Evolutionary conservation across 2,888 invertebrate species (phyloP).

Genomic region (Hipparchia sbordonii): DNA sequence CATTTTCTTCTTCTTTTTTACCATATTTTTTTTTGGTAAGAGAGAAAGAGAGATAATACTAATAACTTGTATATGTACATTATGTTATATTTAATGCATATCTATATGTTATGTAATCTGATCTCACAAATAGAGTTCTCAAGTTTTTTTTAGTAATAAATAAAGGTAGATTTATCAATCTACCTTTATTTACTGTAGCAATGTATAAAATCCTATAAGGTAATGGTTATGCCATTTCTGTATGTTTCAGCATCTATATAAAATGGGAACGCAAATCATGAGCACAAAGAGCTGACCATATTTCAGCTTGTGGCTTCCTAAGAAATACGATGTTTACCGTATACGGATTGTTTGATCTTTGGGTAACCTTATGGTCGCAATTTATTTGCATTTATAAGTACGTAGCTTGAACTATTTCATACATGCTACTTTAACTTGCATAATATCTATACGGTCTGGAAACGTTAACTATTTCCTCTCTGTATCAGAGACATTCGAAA

Average conservation of each 20-base stretch:
- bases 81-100: too few species aligned
- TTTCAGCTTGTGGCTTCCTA: conserved; percentile 47
- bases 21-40: too few species aligned
- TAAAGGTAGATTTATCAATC: background rate
- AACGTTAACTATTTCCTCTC: background rate
- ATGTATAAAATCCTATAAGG: conserved; percentile 9
- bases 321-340: conserved; percentile 46
- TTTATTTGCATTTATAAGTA: conserved; percentile 36
- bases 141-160: background rate
- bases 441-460: background rate
- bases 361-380: conserved; percentile 36
- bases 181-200: too few species aligned
- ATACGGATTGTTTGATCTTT: conserved; percentile 44
- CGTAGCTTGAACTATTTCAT: conserved; percentile 13
- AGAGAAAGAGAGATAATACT: too few species aligned
- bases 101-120: too few species aligned
- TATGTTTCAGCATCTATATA: conserved; percentile 39
- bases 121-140: too few species aligned
- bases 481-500: too few species aligned
- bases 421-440: conserved; percentile 11
- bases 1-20: too few species aligned
- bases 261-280: conserved; percentile 45
- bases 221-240: conserved; percentile 23
- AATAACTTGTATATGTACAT: too few species aligned
- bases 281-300: conserved; percentile 46